Conservation (phyloP, 2,113 vertebrate species). For the Labrus mixtus region DNA sequence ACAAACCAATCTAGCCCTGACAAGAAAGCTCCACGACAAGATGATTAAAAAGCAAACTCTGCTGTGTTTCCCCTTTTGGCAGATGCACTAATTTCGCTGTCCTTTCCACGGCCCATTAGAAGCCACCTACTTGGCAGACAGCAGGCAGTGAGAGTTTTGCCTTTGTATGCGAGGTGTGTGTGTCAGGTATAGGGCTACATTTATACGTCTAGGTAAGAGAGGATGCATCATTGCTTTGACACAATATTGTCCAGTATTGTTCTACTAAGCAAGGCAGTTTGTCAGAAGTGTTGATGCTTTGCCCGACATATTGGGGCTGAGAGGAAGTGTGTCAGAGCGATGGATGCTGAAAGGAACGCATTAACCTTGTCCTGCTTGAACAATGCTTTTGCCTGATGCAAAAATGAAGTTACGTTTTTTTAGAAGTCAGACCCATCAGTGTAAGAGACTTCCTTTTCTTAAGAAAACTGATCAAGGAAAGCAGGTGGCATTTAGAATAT, state of each 20-base stretch:
- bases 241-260: slow-evolving; percentile 19
- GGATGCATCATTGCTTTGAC: slow-evolving; percentile 9
- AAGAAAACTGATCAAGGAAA: background rate
- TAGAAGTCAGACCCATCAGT: slow-evolving; percentile 19
- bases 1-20: slow-evolving; percentile 54
- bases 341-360: background rate
- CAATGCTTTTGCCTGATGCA: background rate
- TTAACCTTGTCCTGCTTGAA: slow-evolving; percentile 4
- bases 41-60: slow-evolving; percentile 43
- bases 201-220: slow-evolving; percentile 13
- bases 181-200: slow-evolving; percentile 1
- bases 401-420: slow-evolving; percentile 23
- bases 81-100: slow-evolving; percentile 35
- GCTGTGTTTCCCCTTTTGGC: slow-evolving; percentile 28
- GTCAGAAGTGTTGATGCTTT: slow-evolving; percentile 12
- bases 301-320: background rate
- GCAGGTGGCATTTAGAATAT: slow-evolving; percentile 26
- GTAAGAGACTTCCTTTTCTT: slow-evolving; percentile 23
- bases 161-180: slow-evolving; percentile 13
- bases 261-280: slow-evolving; percentile 30
- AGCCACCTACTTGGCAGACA: slow-evolving; percentile 31
- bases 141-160: background rate
- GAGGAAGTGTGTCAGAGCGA: slow-evolving; percentile 8
- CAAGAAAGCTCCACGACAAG: slow-evolving; percentile 51
- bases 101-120: slow-evolving; percentile 48